Base-by-base conservation (phyloP, 64 coral and sea anemone species). In the Actinia tenebrosa region DNA sequence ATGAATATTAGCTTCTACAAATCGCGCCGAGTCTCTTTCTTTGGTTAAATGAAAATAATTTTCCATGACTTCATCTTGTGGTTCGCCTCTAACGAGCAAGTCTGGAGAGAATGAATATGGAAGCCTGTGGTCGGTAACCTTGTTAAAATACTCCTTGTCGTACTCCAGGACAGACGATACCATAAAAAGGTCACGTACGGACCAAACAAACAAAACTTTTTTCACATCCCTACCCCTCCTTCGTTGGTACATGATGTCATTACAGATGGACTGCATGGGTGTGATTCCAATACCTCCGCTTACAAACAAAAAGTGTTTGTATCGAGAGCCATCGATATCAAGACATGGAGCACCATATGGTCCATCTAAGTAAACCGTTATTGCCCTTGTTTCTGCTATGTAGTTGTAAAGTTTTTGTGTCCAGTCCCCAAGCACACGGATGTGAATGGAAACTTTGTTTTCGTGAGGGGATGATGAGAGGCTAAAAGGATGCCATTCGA, bases 251-350 rank as follows among this genome's bases (percentile, higher is more conserved):
- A 94, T 84, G 10, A 94, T 42, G 56, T 94, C 92, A 37, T 94
- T 94, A 82, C 92, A 94, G 61, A 94, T 94, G 23, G 92, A 94
- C 71, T 90, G 92, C 88, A 94, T 90, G 10, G 92, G 92, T 7
- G 92, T 94, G 79, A 94, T 94, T 25, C 92, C 92, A 19, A 94
- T 94, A 1, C 92, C 92, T 16, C 92, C 92, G 71, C 92, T 94
- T 7, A 94, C 71, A 47, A 94, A 94, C 63, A 94, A 86, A 60
- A 94, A 87, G 53, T 89, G 16, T 27, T 94, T 90, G 88, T 94
- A 94, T 61, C 88, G 83, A 19, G 85, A 72, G 17, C 92, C 88
- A 26, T 94, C 92, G 58, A 94, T 55, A 37, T 94, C 92, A 3
- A 94, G 61, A 22, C 92, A 86, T 15, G 92, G 92, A 44, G 88